A percentile compares a stretch with the other conserved stretches of the same genome.
These are phyloP conservation scores for Macrocentrus cingulum DNA, from an alignment of 1,140 invertebrate species.

Conservation along the genomic window DNA sequence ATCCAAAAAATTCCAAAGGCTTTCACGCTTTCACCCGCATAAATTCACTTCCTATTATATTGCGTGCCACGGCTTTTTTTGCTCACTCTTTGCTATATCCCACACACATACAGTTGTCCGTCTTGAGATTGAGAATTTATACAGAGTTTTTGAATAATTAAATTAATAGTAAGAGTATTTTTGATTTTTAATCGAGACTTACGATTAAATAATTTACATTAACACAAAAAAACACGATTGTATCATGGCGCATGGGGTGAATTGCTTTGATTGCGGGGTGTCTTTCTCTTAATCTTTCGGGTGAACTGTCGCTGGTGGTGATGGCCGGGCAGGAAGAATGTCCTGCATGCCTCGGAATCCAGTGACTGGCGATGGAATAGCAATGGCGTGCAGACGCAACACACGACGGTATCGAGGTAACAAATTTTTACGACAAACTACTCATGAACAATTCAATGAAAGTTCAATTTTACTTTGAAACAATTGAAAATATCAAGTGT, in stretches of 20 bases:
- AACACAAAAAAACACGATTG: conserved; percentile 26
- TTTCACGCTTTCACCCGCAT: conserved; percentile 8
- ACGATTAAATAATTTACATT: too few species aligned
- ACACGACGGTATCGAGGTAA: conserved; percentile 56
- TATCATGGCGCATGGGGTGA: conserved; percentile 42
- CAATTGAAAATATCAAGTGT: too few species aligned
- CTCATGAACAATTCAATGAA: too few species aligned
- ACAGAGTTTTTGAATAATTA: too few species aligned
- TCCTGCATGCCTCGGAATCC: conserved; percentile 59
- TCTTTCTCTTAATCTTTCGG: not conserved
- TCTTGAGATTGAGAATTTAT: too few species aligned
- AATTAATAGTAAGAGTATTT: too few species aligned
- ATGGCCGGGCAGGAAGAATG: conserved; percentile 49
- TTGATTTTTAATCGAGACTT: too few species aligned
- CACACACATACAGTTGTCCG: too few species aligned
- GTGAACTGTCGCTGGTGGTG: conserved; percentile 34
- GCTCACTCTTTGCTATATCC: too few species aligned
- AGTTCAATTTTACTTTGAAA: too few species aligned
- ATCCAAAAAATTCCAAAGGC: not conserved
- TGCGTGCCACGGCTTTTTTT: too few species aligned
- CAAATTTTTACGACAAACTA: conserved; percentile 26
- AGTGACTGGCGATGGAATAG: conserved; percentile 63
- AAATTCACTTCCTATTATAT: conserved; percentile 16
- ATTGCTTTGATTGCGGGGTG: conserved; percentile 38
- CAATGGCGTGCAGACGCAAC: conserved; percentile 52